These are phyloP conservation scores for Morus bassanus DNA, from an alignment of 2,797 vertebrate species.

Conservation along the genomic window DNA sequence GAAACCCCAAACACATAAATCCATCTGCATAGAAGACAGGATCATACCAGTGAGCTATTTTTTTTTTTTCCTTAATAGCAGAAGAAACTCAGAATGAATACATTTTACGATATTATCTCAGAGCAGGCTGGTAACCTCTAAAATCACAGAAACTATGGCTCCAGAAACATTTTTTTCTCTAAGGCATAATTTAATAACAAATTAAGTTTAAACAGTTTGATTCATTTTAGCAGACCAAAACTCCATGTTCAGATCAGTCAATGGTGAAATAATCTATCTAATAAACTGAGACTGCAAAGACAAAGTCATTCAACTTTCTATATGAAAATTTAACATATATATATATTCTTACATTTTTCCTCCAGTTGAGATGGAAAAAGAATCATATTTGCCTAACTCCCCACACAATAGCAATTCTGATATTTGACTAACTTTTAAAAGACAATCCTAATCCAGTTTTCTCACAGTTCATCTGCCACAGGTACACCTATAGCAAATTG, in stretches of 20 bases:
- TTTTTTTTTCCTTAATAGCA: not conserved
- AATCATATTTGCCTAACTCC: not conserved
- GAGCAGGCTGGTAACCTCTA: not conserved
- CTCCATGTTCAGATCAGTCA: not conserved
- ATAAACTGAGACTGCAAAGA: not conserved
- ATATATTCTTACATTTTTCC: not conserved
- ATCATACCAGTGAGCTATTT: not conserved
- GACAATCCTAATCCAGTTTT: not conserved
- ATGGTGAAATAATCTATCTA: not conserved
- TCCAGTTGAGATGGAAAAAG: not conserved
- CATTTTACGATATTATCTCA: not conserved
- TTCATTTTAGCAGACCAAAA: not conserved
- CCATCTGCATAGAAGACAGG: not conserved
- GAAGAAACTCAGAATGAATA: not conserved
- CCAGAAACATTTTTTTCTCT: not conserved
- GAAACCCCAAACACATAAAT: not conserved
- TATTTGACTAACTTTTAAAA: not conserved
- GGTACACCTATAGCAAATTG: not conserved
- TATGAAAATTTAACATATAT: not conserved
- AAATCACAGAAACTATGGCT: not conserved
- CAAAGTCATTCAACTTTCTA: not conserved
- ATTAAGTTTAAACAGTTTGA: not conserved
- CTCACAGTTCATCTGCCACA: not conserved
- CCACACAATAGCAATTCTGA: not conserved
- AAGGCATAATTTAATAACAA: slow-evolving; percentile 12